A percentile compares a stretch with the other conserved stretches of the same genome.
Evolutionary conservation across 2,888 invertebrate genomes (phyloP).

Genomic region (Melanchra persicariae): DNA sequence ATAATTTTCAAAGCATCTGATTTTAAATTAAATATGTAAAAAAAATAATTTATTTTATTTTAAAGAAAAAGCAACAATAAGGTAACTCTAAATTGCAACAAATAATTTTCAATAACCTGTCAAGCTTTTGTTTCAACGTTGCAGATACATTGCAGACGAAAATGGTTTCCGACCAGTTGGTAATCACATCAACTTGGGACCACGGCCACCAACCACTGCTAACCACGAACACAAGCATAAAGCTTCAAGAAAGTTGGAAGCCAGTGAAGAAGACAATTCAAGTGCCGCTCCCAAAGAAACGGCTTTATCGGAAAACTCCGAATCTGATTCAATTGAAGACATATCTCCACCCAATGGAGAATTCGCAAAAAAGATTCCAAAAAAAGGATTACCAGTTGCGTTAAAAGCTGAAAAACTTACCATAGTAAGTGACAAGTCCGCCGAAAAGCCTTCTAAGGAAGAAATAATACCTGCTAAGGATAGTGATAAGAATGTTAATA

Average conservation of each 20-base stretch:
- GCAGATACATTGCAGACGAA: slow-evolving; percentile 93
- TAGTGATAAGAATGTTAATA: neutral
- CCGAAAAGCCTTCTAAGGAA: neutral
- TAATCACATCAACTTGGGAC: slow-evolving; percentile 90
- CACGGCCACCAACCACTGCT: slow-evolving; percentile 63
- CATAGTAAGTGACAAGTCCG: neutral
- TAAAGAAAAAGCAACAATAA: no score
- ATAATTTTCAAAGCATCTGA: neutral
- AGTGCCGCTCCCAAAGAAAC: slow-evolving; percentile 62
- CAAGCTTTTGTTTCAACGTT: slow-evolving; percentile 18
- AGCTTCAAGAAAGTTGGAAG: slow-evolving; percentile 73
- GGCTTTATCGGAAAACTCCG: slow-evolving; percentile 54
- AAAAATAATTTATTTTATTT: no score
- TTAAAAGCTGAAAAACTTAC: neutral
- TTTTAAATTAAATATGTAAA: neutral
- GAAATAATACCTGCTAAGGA: neutral
- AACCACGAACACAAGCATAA: slow-evolving; percentile 67
- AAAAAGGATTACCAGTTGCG: neutral
- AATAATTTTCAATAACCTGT: neutral
- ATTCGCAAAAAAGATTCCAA: slow-evolving; percentile 44
- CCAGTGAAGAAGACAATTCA: slow-evolving; percentile 61
- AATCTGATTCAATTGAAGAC: slow-evolving; percentile 39
- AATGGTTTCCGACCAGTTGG: slow-evolving; percentile 93
- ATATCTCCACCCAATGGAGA: slow-evolving; percentile 39
- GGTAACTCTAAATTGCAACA: no score